phyloP scores from a whole-genome alignment of 1,140 invertebrate genomes.

The Drosophila santomea region DNA sequence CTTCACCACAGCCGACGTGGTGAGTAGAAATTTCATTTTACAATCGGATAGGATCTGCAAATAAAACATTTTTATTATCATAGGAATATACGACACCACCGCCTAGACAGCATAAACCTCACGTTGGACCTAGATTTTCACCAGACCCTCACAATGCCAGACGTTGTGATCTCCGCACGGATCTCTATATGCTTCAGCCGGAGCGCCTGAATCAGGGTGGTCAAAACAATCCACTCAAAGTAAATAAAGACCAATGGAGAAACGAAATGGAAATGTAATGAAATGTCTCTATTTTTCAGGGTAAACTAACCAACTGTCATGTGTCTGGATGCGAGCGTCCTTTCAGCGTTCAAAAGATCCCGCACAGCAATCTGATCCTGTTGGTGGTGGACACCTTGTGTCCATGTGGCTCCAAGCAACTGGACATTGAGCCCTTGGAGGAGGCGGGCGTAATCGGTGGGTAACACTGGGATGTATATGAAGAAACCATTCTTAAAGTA shows the following conservation, averaged over 20 bases:
- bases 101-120: constrained; percentile 84
- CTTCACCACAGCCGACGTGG: constrained; percentile 80
- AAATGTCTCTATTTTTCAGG: constrained; percentile 86
- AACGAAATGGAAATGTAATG: not conserved
- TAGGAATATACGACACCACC: constrained; percentile 77
- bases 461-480: not conserved
- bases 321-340: constrained; percentile 95
- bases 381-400: constrained; percentile 95
- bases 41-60: not conserved
- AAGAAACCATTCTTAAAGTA: not conserved
- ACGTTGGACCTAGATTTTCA: constrained; percentile 84
- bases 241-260: constrained; percentile 12
- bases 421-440: constrained; percentile 92
- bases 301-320: constrained; percentile 96
- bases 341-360: constrained; percentile 96
- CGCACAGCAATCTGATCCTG: constrained; percentile 95
- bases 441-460: constrained; percentile 85
- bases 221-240: constrained; percentile 88
- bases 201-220: constrained; percentile 92
- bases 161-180: constrained; percentile 94
- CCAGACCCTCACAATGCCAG: constrained; percentile 87
- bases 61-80: not conserved
- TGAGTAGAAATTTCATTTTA: constrained; percentile 9
- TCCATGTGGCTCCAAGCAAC: constrained; percentile 93
- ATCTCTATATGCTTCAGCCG: constrained; percentile 94